These are phyloP conservation scores for Druceiella hillmani DNA, from an alignment of 2,888 invertebrate genomes.

Conservation along the genomic window DNA sequence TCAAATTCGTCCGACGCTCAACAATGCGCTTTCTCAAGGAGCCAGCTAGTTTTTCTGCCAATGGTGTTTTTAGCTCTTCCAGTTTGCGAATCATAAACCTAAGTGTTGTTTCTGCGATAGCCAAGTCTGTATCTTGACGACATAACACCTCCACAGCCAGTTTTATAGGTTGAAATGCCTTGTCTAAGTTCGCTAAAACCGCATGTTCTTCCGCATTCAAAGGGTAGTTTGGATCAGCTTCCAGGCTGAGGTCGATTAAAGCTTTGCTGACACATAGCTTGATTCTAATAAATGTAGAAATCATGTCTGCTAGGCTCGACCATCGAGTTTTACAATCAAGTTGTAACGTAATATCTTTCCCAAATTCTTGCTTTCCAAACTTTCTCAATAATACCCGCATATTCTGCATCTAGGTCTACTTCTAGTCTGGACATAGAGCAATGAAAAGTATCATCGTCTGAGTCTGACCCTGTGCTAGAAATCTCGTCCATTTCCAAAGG, in stretches of 20 bases:
- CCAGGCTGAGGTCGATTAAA: conserved; percentile 19
- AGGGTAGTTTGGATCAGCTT: conserved; percentile 17
- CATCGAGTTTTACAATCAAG: conserved; percentile 18
- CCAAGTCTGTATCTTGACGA: conserved; percentile 18
- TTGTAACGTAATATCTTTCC: conserved; percentile 11
- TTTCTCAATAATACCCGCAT: no score
- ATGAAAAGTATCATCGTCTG: no score
- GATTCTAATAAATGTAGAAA: conserved; percentile 16
- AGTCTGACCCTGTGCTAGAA: no score
- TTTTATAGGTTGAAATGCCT: conserved; percentile 18
- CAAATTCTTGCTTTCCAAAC: conserved; percentile 11
- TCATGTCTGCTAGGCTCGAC: conserved; percentile 15
- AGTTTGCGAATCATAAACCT: conserved; percentile 21
- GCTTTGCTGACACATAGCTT: conserved; percentile 21
- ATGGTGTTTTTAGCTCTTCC: conserved; percentile 17
- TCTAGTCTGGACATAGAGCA: no score
- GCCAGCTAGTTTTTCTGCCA: conserved; percentile 16
- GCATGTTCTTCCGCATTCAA: conserved; percentile 18
- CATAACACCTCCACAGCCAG: conserved; percentile 20
- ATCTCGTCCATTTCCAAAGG: no score
- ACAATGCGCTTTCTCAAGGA: conserved; percentile 17
- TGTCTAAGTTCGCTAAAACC: conserved; percentile 9
- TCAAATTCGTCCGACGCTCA: conserved; percentile 17
- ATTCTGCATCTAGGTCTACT: no score
- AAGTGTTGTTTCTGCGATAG: conserved; percentile 18